Evolutionary conservation across 2,888 invertebrate species (phyloP), one percentile per base, ranked within the genome.

Genomic region (Drosophila mayaguana): DNA sequence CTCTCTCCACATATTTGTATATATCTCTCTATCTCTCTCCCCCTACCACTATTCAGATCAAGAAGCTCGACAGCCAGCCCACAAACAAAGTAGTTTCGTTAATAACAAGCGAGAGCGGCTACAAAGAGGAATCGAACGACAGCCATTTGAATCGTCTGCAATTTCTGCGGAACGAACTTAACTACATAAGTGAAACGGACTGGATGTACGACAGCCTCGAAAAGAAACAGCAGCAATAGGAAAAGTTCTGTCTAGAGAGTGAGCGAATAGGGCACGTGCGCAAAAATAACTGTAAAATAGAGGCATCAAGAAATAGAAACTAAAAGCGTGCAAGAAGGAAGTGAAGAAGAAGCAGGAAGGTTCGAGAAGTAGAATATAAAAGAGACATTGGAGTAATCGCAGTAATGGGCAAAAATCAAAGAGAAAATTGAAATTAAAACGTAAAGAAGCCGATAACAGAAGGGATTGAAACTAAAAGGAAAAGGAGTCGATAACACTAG

Each of bases 141-240:
- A 94, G 95, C 68, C 96, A 97, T 81, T 94, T 95, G 67, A 96
- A 95, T 89, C 94, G 96, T 74, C 94, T 97, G 63, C 95, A 96
- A 91, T 93, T 94, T 42, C 92, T 97, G 43, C 94, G 96, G 67
- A 96, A 96, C 91, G 96, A 97, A 92, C 92, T 97, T 63, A 96
- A 96, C 79, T 95, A 95, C 90, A 93, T 97, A n/a, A 96, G 96
- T 90, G 94, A 95, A 61, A 96, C 96, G 0, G 96, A 96, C 89
- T 97, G 97, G 97, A 95, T 96, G 92, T 97, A 96, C 93, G 95
- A 96, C 59, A 93, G 94, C 45, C 94, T 95, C 81, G 96, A 96
- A 75, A 96, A 95, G 62, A 92, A 90, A 42, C 75, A 78, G 7
- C 72, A 80, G 43, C 83, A 83, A 46, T 89, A 89, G 50, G 7